These are phyloP conservation scores for Cynopterus brachyotis DNA, from an alignment of 2,113 vertebrate genomes.

Conservation along the genomic window DNA sequence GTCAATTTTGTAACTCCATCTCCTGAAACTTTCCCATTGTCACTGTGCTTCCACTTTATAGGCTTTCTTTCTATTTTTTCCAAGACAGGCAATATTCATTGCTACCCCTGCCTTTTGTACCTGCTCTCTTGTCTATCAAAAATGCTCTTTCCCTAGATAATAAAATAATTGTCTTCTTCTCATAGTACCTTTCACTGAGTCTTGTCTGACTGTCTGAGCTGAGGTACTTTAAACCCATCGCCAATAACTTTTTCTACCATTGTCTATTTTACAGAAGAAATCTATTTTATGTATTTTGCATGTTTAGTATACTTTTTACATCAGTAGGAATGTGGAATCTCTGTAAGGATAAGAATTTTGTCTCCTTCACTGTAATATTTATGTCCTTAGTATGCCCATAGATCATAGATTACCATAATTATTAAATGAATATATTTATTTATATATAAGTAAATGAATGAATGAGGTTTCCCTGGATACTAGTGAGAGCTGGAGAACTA, in stretches of 20 bases:
- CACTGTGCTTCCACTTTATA: neutral
- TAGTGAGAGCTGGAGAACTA: neutral
- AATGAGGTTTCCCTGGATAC: neutral
- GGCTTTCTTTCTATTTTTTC: neutral
- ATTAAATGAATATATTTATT: neutral
- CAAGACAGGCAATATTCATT: neutral
- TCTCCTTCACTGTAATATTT: neutral
- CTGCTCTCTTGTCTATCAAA: neutral
- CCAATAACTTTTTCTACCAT: neutral
- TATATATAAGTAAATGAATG: neutral
- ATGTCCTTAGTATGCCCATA: neutral
- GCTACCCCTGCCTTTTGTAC: neutral
- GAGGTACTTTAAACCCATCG: neutral
- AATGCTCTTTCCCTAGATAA: neutral
- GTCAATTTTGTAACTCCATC: neutral
- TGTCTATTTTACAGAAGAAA: neutral
- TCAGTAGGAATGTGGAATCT: neutral
- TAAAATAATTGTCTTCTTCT: neutral
- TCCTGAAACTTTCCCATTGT: neutral
- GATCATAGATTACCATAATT: neutral
- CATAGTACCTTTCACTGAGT: neutral
- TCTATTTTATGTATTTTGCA: neutral
- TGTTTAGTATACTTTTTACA: neutral
- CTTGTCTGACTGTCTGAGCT: neutral
- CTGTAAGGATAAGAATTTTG: neutral